phyloP scores from a whole-genome alignment of 2,797 vertebrate genomes.

The Sebastes taczanowskii region DNA sequence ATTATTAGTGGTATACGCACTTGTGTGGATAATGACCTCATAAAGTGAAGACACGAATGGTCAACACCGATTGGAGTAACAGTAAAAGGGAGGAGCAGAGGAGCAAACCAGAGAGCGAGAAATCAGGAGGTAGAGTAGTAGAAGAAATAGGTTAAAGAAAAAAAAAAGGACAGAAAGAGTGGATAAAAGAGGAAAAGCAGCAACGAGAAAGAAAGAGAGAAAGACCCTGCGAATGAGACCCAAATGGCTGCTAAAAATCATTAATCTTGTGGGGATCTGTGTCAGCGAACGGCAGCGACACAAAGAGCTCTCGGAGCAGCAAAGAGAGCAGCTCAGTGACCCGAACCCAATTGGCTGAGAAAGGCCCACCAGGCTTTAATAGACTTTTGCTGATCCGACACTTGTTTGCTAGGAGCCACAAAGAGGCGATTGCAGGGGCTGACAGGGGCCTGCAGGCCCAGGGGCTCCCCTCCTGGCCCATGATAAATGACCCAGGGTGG shows the following conservation, averaged over 20 bases:
- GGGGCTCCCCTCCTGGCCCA: constrained; percentile 92
- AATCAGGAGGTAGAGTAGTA: constrained; percentile 13
- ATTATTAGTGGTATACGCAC: neutral
- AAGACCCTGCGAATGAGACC: constrained; percentile 69
- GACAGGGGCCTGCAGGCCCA: constrained; percentile 94
- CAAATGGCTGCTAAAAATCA: constrained; percentile 91
- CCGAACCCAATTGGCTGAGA: constrained; percentile 99
- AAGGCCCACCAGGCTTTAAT: constrained; percentile 99
- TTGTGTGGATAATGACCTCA: constrained; percentile 22
- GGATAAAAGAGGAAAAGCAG: constrained; percentile 46
- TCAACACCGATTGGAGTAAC: constrained; percentile 24
- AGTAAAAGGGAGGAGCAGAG: constrained; percentile 21
- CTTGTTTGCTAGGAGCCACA: constrained; percentile 99
- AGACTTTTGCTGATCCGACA: constrained; percentile 99
- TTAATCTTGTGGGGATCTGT: constrained; percentile 96
- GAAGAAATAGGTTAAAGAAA: constrained; percentile 44
- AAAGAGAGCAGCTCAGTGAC: constrained; percentile 99
- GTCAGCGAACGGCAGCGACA: constrained; percentile 91
- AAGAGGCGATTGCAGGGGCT: constrained; percentile 98
- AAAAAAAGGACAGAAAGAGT: constrained; percentile 46
- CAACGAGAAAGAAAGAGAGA: constrained; percentile 56
- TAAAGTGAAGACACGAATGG: constrained; percentile 10
- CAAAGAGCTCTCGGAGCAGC: constrained; percentile 91
- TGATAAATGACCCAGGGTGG: constrained; percentile 97
- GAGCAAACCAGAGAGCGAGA: constrained; percentile 17